Evolutionary conservation across 2,113 vertebrate genomes (phyloP).

Genomic region (Proterorhinus semilunaris): DNA sequence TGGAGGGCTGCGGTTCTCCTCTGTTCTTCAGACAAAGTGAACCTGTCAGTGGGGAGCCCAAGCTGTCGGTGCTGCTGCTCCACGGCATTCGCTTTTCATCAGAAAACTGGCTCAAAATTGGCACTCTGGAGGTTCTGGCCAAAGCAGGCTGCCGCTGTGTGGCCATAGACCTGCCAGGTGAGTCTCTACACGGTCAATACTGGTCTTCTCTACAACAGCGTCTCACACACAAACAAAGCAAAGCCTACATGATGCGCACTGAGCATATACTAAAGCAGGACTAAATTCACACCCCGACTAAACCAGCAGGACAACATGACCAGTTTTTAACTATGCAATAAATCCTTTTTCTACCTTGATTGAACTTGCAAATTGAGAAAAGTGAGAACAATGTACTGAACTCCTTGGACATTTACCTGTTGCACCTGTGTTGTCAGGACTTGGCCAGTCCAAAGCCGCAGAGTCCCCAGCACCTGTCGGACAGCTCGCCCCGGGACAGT

Average conservation of each 20-base stretch:
- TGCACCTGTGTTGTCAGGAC: conserved; percentile 70
- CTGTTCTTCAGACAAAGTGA: conserved; percentile 85
- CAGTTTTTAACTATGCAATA: neutral
- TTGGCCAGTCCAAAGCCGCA: conserved; percentile 83
- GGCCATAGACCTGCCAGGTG: conserved; percentile 93
- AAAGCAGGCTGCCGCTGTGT: conserved; percentile 84
- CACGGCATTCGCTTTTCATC: conserved; percentile 96
- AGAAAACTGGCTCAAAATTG: conserved; percentile 85
- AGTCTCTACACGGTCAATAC: neutral
- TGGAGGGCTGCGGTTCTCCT: conserved; percentile 74
- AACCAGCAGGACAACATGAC: neutral
- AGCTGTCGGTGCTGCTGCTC: conserved; percentile 82
- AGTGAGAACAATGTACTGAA: neutral
- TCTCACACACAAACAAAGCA: neutral
- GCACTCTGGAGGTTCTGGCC: conserved; percentile 81
- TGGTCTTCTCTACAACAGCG: neutral
- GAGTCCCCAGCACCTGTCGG: conserved; percentile 78
- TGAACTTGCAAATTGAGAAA: neutral
- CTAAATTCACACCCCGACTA: neutral
- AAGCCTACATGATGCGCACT: neutral
- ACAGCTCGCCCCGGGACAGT: conserved; percentile 79
- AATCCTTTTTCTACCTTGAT: neutral
- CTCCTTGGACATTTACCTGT: neutral
- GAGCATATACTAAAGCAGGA: neutral
- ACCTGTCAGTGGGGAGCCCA: conserved; percentile 53